Evolutionary conservation across 2,888 invertebrate genomes (phyloP).

Genomic region (Holacanthella duospinosa): DNA sequence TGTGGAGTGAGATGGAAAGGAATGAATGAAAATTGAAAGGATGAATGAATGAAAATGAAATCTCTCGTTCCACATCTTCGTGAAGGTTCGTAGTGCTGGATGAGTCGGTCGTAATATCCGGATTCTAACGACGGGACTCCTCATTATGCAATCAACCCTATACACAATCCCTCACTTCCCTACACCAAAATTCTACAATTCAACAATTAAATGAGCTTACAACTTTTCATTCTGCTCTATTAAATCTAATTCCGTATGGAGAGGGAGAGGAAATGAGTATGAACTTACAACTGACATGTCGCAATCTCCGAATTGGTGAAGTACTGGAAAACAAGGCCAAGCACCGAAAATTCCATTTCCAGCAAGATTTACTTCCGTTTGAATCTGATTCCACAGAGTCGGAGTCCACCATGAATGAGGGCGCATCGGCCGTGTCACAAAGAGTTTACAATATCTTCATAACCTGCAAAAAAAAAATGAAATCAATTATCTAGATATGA

Average conservation of each 20-base stretch:
- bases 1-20: too few species aligned
- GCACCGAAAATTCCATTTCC: slow-evolving; percentile 28
- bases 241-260: too few species aligned
- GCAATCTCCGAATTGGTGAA: slow-evolving; percentile 15
- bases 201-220: too few species aligned
- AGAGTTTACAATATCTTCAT: neutral
- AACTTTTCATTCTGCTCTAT: too few species aligned
- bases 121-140: neutral
- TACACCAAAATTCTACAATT: neutral
- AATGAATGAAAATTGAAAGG: slow-evolving; percentile 5
- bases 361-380: slow-evolving; percentile 31
- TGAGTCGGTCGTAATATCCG: neutral
- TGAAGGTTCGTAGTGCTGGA: neutral
- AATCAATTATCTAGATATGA: neutral
- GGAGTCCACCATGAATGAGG: slow-evolving; percentile 27
- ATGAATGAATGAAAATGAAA: neutral
- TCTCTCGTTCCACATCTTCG: slow-evolving; percentile 4
- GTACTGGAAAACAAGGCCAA: slow-evolving; percentile 24
- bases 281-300: neutral
- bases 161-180: neutral
- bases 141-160: neutral
- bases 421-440: neutral
- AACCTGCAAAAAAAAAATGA: neutral
- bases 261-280: too few species aligned
- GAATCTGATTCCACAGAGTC: slow-evolving; percentile 24